Evolutionary conservation across 2,113 vertebrate genomes (phyloP), one percentile per base, ranked within the genome.

Genomic region (Chloropsis hardwickii): DNA sequence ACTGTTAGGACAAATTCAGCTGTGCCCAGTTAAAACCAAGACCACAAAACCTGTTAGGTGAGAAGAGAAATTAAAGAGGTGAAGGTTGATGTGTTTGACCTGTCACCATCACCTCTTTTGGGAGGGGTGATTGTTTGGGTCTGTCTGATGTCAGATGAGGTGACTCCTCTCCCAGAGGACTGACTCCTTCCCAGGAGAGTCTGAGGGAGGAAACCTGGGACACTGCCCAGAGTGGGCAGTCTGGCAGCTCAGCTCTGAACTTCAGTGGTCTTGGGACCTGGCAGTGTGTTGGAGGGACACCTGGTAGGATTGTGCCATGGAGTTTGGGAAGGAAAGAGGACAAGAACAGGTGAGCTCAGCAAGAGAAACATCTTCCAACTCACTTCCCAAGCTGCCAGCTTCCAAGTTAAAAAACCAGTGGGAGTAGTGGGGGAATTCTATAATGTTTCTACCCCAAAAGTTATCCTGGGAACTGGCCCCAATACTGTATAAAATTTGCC

Each of bases 371-470:
- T 28, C 62, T 69, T 90, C 61, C 37, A 56, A 10, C 5, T 66
- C 8, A 21, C 14, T 70, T 77, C 16, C 20, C 31, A 58, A 37
- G 28, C 28, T 82, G 35, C 19, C 47, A 92, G 16, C 14, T 67
- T 87, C 44, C 39, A 31, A 18, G 8, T 51, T 66, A 31, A 62
- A 62, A 65, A 11, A 10, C 1, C 21, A 29, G 27, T 35, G 45
- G 13, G 22, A 72, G 44, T 17, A 39, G 9, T 50, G 21, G 9
- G 6, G 24, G 18, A 37, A 47, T 65, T 39, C 24, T 18, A 4
- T 66, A 0, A 0, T 35, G 25, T 60, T 85, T 60, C 22, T 53
- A 11, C 20, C 6, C 21, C 5, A 1, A 37, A 48, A 72, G 33
- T 17, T 11, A 20, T 22, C 53, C 20, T 40, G 29, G 31, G 11